These are phyloP conservation scores for Drosophila neonasuta DNA, from an alignment of 2,888 invertebrate genomes.

Conservation along the genomic window DNA sequence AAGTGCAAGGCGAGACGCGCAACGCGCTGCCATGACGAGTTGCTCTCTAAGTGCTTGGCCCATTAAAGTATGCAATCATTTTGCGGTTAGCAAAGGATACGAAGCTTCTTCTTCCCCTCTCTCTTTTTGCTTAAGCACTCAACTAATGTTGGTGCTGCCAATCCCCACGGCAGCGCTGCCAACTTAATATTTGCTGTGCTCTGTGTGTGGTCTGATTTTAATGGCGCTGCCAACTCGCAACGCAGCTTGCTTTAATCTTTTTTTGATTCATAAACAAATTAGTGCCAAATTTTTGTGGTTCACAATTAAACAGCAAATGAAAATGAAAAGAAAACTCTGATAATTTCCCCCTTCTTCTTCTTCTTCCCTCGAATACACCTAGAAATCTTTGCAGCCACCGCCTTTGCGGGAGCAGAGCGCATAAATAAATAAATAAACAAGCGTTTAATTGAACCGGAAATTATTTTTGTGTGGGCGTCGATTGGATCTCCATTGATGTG, in stretches of 20 bases:
- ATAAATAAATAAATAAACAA: conserved; percentile 76
- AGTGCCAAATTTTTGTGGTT: conserved; percentile 38
- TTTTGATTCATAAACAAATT: conserved; percentile 66
- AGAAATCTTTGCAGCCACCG: too few relatives aligned
- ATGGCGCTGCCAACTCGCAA: conserved; percentile 19
- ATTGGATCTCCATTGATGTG: conserved; percentile 40
- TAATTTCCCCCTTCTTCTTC: too few relatives aligned
- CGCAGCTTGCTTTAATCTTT: conserved; percentile 23
- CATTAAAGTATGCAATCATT: conserved; percentile 77
- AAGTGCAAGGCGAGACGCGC: not conserved
- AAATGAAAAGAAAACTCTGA: conserved; percentile 13
- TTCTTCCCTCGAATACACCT: conserved; percentile 20
- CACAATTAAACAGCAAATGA: conserved; percentile 51
- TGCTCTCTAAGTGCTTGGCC: conserved; percentile 66
- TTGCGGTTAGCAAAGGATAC: conserved; percentile 53
- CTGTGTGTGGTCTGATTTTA: conserved; percentile 17
- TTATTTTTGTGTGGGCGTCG: conserved; percentile 61
- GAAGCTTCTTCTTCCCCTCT: not conserved
- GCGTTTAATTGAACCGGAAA: conserved; percentile 77
- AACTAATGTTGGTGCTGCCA: conserved; percentile 14
- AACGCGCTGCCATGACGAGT: conserved; percentile 20
- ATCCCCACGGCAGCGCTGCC: conserved; percentile 6
- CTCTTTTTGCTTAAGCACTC: conserved; percentile 11
- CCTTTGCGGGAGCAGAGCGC: conserved; percentile 35
- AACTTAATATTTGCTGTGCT: conserved; percentile 12